A percentile compares a stretch with the other conserved stretches of the same genome.
Conservation (phyloP, 2,113 vertebrate species). For the Nesogale talazaci region DNA sequence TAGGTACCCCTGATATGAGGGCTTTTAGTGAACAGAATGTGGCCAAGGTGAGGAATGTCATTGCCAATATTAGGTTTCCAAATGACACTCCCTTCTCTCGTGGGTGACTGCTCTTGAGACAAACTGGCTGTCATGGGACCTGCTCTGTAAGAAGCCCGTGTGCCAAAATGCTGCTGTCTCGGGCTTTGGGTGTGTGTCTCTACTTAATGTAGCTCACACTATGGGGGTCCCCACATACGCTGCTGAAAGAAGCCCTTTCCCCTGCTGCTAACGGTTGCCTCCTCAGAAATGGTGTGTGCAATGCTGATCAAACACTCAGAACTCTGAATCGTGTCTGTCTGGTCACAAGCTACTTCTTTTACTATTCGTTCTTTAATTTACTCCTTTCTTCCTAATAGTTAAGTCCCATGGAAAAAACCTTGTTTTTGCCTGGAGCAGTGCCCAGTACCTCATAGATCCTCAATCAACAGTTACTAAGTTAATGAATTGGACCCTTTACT, state of each 20-base stretch:
- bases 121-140: background rate
- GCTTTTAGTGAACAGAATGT: background rate
- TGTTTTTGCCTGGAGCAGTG: background rate
- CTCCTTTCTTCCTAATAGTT: background rate
- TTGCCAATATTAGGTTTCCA: background rate
- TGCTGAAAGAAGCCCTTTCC: background rate
- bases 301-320: background rate
- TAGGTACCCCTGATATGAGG: background rate
- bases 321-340: background rate
- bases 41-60: background rate
- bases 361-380: background rate
- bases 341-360: background rate
- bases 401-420: background rate
- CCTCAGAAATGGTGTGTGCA: background rate
- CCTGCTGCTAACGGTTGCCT: background rate
- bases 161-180: background rate
- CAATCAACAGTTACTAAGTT: background rate
- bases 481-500: background rate
- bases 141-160: background rate
- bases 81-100: background rate
- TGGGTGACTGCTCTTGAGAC: background rate
- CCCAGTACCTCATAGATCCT: background rate
- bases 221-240: background rate
- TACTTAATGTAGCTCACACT: background rate
- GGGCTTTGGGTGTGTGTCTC: background rate